phyloP scores from a whole-genome alignment of 2,888 invertebrate species.

The Eubasilissa splendida region DNA sequence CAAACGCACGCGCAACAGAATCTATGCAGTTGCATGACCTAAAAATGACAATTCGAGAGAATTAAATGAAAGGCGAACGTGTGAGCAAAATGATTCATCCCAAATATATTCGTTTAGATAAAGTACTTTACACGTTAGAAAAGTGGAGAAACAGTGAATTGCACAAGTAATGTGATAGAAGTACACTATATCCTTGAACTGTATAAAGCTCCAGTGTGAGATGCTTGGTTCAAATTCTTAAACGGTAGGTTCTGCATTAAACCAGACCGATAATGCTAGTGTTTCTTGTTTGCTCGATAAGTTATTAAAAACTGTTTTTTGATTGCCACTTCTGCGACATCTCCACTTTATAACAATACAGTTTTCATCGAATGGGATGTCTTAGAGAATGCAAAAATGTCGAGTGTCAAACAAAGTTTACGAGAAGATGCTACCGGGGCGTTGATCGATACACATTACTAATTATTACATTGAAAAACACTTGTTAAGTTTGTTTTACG shows the following conservation, averaged over 20 bases:
- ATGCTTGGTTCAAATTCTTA: not conserved
- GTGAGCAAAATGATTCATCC: constrained; percentile 49
- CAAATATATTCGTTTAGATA: constrained; percentile 33
- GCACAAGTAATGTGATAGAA: not conserved
- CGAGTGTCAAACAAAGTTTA: constrained; percentile 11
- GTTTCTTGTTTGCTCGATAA: constrained; percentile 27
- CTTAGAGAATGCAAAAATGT: constrained; percentile 3
- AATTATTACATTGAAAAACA: constrained; percentile 1
- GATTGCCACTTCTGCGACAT: not conserved
- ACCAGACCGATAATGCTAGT: constrained; percentile 13
- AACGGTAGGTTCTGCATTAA: constrained; percentile 1
- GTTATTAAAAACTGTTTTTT: constrained; percentile 11
- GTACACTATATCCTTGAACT: constrained; percentile 4
- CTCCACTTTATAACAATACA: not conserved
- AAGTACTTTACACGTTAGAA: constrained; percentile 33
- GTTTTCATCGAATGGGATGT: constrained; percentile 3
- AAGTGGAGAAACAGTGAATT: constrained; percentile 40
- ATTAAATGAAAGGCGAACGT: constrained; percentile 36
- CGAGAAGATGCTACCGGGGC: constrained; percentile 19
- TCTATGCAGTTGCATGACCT: constrained; percentile 55
- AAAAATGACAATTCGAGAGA: constrained; percentile 54
- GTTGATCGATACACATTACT: constrained; percentile 6
- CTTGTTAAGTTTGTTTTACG: too few species aligned
- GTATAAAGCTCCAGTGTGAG: constrained; percentile 13
- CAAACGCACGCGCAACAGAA: constrained; percentile 49